Percentiles rank a stretch among this genome's conserved stretches.
phyloP scores from a whole-genome alignment of 2,113 vertebrate species.

The Scolopax mira region DNA sequence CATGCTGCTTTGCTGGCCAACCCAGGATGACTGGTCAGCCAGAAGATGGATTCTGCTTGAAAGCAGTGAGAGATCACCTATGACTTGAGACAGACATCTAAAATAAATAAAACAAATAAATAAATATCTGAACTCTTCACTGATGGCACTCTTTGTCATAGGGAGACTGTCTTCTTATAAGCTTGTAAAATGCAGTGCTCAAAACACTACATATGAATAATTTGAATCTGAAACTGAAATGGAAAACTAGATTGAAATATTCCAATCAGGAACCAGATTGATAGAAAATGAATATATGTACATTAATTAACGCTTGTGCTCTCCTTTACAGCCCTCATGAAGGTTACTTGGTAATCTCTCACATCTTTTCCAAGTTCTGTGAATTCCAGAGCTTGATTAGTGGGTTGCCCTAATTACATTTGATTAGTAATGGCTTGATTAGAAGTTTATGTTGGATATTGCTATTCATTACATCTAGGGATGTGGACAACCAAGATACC shows the following conservation, averaged over 20 bases:
- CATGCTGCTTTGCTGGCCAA: background rate
- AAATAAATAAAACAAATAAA: background rate
- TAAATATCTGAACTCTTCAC: background rate
- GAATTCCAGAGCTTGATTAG: background rate
- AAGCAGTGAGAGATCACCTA: background rate
- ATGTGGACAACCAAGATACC: background rate
- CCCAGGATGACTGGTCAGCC: background rate
- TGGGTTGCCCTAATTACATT: background rate
- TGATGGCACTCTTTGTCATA: background rate
- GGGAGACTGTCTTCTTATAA: background rate
- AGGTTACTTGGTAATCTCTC: background rate
- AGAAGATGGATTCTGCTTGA: background rate
- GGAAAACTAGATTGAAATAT: background rate
- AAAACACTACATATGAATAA: background rate
- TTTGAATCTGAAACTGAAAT: background rate
- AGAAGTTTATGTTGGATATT: background rate
- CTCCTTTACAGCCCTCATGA: background rate
- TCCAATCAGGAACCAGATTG: background rate
- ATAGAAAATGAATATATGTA: background rate
- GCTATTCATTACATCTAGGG: background rate
- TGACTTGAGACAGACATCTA: background rate
- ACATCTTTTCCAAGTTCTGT: background rate
- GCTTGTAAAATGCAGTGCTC: background rate
- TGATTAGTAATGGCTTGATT: background rate
- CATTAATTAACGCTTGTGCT: background rate